Evolutionary conservation across 1,140 invertebrate species (phyloP), one percentile per base, ranked within the genome.

Genomic region (Drosophila parabipectinata): DNA sequence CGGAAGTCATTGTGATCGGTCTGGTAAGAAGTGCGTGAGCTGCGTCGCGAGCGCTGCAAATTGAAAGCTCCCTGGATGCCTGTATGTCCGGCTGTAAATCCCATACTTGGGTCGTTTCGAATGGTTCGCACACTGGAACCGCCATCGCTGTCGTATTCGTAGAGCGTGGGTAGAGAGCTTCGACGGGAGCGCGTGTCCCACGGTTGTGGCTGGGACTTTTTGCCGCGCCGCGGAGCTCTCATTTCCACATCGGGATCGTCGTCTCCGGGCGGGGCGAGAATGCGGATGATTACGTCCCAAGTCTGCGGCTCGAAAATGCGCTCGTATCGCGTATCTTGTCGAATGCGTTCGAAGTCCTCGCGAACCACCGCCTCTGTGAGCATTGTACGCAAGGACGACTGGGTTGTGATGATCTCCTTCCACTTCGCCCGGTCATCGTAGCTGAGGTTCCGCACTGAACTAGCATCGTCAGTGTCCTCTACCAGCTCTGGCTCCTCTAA

Each of bases 281-380:
- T 97, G 0, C 97, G 93, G 34, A 98, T 98, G 59, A 98, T 98
- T 9, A 98, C 96, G 87, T 98, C 97, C 97, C 97, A 98, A 77
- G 97, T 98, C 26, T 95, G 94, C 0, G 97, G 96, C 51, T 96
- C 94, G 91, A 97, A 98, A 1, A 97, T 93, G 51, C 94, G 95
- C 37, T 95, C 95, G 90, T 97, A 98, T 39, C 96, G 92, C 9
- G 94, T 93, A 92, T 98, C 94, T 76, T 95, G 95, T 8, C 96
- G 95, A 26, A 98, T 96, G 9, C 96, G 92, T 80, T 97, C 95
- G 92, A 96, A 98, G 90, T 98, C 97, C 91, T 98, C 97, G 12
- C 95, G 94, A 0, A 97, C 96, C 1, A 95, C 95, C 0, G 97
- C 97, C 77, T 97, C 94, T 0, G 96, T 97, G 1, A 98, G 92